Conservation (phyloP, 2,113 vertebrate genomes). For the Periophthalmodon schlosseri region DNA sequence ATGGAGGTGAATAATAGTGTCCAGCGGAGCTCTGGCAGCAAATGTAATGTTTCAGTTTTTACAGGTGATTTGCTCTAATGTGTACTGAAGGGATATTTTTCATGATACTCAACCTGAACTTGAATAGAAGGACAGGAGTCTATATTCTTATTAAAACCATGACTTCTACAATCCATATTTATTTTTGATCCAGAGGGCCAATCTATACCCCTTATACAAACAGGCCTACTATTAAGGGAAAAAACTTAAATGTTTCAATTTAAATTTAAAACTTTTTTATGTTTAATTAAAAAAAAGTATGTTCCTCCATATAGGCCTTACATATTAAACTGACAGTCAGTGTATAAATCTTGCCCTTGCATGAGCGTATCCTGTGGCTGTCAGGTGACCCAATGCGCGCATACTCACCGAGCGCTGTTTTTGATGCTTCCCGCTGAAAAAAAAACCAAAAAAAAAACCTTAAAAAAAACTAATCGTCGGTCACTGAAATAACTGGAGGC, state of each 20-base stretch:
- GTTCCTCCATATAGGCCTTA: neutral
- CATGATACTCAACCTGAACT: conserved; percentile 4
- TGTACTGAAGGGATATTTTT: conserved; percentile 7
- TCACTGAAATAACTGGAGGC: conserved; percentile 77
- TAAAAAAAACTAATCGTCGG: conserved; percentile 42
- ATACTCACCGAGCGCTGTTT: conserved; percentile 25
- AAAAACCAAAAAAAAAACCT: conserved; percentile 19
- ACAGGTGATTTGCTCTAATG: conserved; percentile 26
- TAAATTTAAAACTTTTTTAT: neutral
- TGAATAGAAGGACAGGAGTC: neutral
- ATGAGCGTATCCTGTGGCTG: conserved; percentile 1
- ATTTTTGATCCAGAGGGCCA: neutral
- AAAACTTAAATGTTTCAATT: neutral
- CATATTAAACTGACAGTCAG: neutral
- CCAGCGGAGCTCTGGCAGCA: conserved; percentile 34
- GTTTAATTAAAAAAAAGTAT: no score
- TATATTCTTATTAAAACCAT: neutral
- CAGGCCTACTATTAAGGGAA: neutral
- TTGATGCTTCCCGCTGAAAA: conserved; percentile 51
- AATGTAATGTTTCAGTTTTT: conserved; percentile 36
- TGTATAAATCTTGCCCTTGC: neutral
- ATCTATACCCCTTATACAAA: neutral
- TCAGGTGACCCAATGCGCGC: neutral
- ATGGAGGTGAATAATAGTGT: conserved; percentile 48
- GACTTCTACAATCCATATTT: neutral